Evolutionary conservation across 2,113 vertebrate species (phyloP), one percentile per base, ranked within the genome.

Genomic region (Stegostoma tigrinum): DNA sequence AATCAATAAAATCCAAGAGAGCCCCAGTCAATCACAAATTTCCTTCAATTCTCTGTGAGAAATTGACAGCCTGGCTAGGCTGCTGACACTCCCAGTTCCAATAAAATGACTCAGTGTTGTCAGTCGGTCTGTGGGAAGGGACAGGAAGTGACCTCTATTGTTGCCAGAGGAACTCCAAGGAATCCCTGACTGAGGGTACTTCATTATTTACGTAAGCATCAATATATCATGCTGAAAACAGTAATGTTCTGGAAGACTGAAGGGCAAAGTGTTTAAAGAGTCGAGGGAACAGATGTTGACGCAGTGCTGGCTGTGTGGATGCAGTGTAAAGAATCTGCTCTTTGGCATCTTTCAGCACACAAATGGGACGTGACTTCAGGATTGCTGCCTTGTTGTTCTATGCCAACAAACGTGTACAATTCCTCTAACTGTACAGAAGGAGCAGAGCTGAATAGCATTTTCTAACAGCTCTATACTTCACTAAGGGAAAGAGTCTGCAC

Each of bases 1-100:
- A 48, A 21, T 12, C n/a, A 68, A 21, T 24, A 27, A 21, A 27
- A 12, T 61, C 10, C 1, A 14, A 95, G 27, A 19, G 42, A 75
- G 27, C 30, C 17, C 45, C 48, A 75, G 48, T 72, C 42, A 95
- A 75, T 27, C 27, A 0, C 8, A 52, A 24, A 7, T 34, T 72
- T 75, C 68, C 45, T 95, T 75, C 42, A 95, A 48, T 75, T 95
- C 30, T 52, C 94, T 75, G 94, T 95, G 94, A 72, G 94, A 95
- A 95, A 14, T 48, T 45, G 72, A 95, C 42, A 72, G 12, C 24
- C 30, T 4, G 15, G 38, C 94, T n/a, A 95, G 27, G n/a, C 38
- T 52, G 12, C 94, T 95, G 94, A 95, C 68, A 75, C 23, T 45
- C 66, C 10, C 7, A 72, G 0, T 95, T 95, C 66, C 67, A 95